Base-by-base conservation (phyloP, 2,888 invertebrate genomes). In the Stenodera caucasica region DNA sequence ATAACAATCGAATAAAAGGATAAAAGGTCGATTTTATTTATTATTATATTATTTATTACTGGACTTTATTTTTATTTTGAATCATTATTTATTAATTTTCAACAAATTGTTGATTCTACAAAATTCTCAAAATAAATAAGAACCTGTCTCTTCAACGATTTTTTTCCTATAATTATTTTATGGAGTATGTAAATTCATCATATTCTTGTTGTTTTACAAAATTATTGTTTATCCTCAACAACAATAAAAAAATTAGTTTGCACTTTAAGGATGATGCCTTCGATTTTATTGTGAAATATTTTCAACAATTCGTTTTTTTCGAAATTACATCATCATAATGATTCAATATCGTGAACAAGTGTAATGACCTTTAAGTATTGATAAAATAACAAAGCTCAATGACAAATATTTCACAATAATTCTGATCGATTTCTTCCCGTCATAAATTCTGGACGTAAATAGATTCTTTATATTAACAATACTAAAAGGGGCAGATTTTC, bases 321-420 rank as follows among this genome's bases (percentile, higher is more conserved):
- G 37, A 54, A 37, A 35, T 61, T 61, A 61, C 61, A 61, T 61
- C 61, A 61, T 54, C 61, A 54, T 60, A 61, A 57, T 57, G 50
- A 61, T 54, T 58, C 50, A 58, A 58, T 49, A 54, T 57, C 50
- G 55, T 52, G 52, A 32, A 52, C 54, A 49, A 61, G 61, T 55
- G 58, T 61, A 61, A 61, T 55, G 61, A 61, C 61, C 61, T 61
- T 57, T 57, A 54, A 61, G 52, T 58, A 51, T 55, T 61, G 61
- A 61, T 61, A 61, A 61, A 51, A 55, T 49, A 61, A 58, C 51
- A 58, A 61, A 57, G 29, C 57, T 50, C 53, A 61, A 61, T 57
- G 32, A 55, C 50, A 55, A 23, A 26, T 61, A 57, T 57, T 53
- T 53, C 53, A 53, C 32, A 53, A 53, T 30, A 53, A 33, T 21